Conservation (phyloP, 2,113 vertebrate genomes). For the Telmatochromis brachygnathus region DNA sequence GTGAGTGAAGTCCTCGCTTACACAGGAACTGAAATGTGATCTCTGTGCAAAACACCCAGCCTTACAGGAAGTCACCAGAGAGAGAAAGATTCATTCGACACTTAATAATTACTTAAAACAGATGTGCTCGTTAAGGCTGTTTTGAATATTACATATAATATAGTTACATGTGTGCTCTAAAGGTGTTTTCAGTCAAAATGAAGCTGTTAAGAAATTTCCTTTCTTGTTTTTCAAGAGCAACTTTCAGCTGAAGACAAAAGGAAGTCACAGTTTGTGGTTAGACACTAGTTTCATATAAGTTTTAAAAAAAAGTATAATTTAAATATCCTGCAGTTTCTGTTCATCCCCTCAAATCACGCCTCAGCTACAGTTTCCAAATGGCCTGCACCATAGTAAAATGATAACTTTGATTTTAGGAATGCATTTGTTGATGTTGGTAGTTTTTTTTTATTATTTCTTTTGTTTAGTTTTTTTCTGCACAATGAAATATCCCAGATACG, state of each 20-base stretch:
- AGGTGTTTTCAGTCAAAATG: neutral
- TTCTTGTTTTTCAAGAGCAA: neutral
- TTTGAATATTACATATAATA: neutral
- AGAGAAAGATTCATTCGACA: neutral
- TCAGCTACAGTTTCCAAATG: neutral
- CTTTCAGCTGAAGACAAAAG: neutral
- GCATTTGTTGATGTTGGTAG: neutral
- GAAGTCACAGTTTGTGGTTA: neutral
- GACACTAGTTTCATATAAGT: neutral
- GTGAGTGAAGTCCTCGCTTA: neutral
- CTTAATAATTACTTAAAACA: neutral
- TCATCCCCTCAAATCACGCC: neutral
- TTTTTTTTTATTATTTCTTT: rapidly evolving
- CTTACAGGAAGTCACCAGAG: neutral
- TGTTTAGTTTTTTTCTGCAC: neutral
- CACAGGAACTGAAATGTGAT: neutral
- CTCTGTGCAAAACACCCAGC: neutral
- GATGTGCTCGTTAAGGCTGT: neutral
- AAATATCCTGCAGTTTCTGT: neutral
- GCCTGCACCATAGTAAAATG: neutral
- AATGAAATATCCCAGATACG: neutral
- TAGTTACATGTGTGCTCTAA: neutral
- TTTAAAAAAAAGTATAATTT: rapidly evolving
- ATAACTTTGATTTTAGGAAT: neutral
- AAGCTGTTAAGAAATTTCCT: neutral